Percentiles rank a stretch among this genome's conserved stretches.
Conservation (phyloP, 2,888 invertebrate species). For the Teinopalpus imperialis region DNA sequence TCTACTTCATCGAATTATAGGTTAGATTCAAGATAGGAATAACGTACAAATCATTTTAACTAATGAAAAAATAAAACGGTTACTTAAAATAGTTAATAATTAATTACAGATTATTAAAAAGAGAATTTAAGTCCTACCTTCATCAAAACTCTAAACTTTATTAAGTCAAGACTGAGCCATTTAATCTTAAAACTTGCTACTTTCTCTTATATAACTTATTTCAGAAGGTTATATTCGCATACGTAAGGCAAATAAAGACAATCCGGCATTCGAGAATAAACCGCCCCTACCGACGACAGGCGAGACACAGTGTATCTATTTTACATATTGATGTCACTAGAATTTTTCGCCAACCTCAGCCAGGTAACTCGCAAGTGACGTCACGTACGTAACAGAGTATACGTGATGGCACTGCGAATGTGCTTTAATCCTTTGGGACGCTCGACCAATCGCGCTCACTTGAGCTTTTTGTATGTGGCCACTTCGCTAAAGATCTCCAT, state of each 20-base stretch:
- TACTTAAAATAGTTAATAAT: too few relatives aligned
- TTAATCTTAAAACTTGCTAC: constrained; percentile 12
- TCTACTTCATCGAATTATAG: too few relatives aligned
- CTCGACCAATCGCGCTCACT: constrained; percentile 42
- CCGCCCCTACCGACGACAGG: constrained; percentile 6
- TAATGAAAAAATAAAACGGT: too few relatives aligned
- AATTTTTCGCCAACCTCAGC: constrained; percentile 37
- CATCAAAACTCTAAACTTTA: constrained; percentile 6
- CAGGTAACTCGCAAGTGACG: constrained; percentile 44
- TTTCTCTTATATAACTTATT: constrained; percentile 16
- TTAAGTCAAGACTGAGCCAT: constrained; percentile 8
- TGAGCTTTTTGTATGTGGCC: constrained; percentile 36
- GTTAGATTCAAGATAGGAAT: too few relatives aligned
- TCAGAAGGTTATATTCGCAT: constrained; percentile 4
- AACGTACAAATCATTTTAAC: too few relatives aligned
- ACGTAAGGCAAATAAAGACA: constrained; percentile 29
- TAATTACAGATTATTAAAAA: too few relatives aligned
- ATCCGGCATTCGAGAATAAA: constrained; percentile 27
- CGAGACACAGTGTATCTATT: constrained; percentile 36
- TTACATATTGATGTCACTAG: constrained; percentile 47
- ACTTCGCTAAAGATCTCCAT: constrained; percentile 23
- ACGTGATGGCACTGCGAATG: constrained; percentile 58
- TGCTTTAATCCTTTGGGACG: constrained; percentile 43
- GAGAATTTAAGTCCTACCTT: too few relatives aligned
- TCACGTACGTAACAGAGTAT: constrained; percentile 53